A percentile compares a stretch with the other conserved stretches of the same genome.
Evolutionary conservation across 2,888 invertebrate genomes (phyloP).

Genomic region (Stenurella melanura): DNA sequence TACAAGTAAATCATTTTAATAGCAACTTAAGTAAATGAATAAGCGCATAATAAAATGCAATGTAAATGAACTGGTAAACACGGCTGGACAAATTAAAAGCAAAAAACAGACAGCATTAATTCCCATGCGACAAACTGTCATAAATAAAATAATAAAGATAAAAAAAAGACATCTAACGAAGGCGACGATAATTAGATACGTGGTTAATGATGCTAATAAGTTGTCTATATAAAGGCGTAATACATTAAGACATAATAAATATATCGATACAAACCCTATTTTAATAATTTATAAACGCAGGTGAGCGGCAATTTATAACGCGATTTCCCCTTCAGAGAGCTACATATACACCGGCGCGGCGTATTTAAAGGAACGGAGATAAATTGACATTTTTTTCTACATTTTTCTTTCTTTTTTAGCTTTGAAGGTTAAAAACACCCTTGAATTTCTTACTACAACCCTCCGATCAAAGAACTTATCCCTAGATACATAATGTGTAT

Average conservation of each 20-base stretch:
- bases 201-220: slow-evolving; percentile 14
- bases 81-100: slow-evolving; percentile 3
- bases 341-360: no score
- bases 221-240: slow-evolving; percentile 1
- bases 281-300: slow-evolving; percentile 23
- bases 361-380: no score
- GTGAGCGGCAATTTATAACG: slow-evolving; percentile 24
- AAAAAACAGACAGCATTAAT: not conserved
- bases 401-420: no score
- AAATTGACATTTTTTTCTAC: no score
- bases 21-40: not conserved
- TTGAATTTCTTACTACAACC: no score
- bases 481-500: no score
- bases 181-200: slow-evolving; percentile 9
- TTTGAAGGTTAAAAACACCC: no score
- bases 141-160: slow-evolving; percentile 5
- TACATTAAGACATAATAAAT: slow-evolving; percentile 13
- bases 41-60: not conserved
- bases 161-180: slow-evolving; percentile 9
- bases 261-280: slow-evolving; percentile 26
- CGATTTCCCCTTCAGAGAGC: slow-evolving; percentile 34
- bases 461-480: no score
- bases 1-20: not conserved
- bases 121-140: not conserved
- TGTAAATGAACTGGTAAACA: slow-evolving; percentile 1